These are phyloP conservation scores for Subacronicta megacephala DNA, from an alignment of 2,888 invertebrate genomes.

Conservation along the genomic window DNA sequence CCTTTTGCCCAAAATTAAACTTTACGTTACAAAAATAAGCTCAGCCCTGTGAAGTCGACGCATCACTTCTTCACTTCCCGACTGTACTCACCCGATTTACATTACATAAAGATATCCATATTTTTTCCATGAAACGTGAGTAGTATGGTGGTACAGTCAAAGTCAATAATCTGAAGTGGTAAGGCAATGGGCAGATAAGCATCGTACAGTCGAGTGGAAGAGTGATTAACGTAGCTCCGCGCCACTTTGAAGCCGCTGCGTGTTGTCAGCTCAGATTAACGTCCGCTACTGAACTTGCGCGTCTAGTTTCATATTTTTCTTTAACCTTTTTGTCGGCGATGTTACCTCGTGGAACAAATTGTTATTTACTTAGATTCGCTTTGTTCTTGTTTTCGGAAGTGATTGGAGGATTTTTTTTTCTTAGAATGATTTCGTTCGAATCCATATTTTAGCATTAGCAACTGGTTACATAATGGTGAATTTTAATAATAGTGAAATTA, in stretches of 20 bases:
- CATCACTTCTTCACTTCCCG: conserved; percentile 7
- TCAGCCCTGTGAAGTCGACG: background rate
- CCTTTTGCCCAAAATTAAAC: too few species aligned
- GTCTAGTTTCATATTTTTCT: conserved; percentile 52
- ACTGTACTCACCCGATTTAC: conserved; percentile 51
- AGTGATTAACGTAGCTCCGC: conserved; percentile 74
- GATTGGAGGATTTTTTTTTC: conserved; percentile 42
- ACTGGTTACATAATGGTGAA: conserved; percentile 3
- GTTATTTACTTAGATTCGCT: conserved; percentile 45
- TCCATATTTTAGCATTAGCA: conserved; percentile 9
- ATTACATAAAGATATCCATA: conserved; percentile 57
- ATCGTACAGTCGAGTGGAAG: conserved; percentile 80
- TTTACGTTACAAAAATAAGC: too few species aligned
- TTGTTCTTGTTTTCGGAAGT: conserved; percentile 53
- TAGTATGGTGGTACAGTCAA: conserved; percentile 68
- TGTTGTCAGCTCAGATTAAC: conserved; percentile 68
- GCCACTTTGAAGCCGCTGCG: conserved; percentile 61
- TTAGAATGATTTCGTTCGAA: conserved; percentile 28
- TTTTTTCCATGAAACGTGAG: conserved; percentile 58
- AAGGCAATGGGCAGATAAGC: conserved; percentile 75
- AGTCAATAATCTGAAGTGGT: conserved; percentile 74
- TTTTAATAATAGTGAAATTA: background rate
- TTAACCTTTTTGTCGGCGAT: conserved; percentile 57
- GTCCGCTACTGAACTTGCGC: conserved; percentile 61
- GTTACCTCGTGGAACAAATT: conserved; percentile 56